These are phyloP conservation scores for Pseudorasbora parva DNA, from an alignment of 2,113 vertebrate genomes.

Conservation along the genomic window DNA sequence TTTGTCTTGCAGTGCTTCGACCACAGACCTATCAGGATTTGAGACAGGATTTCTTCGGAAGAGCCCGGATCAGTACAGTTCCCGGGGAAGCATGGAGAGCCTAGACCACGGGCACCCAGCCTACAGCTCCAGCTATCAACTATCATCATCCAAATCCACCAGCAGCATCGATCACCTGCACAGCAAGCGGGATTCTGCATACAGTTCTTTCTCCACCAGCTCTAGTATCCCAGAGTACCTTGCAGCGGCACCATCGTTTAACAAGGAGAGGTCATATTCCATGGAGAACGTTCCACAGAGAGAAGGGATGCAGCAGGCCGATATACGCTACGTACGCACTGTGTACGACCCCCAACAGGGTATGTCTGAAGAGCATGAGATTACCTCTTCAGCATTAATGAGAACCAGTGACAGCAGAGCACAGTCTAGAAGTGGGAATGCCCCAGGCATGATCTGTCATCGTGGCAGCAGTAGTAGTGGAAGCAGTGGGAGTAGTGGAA, in stretches of 20 bases:
- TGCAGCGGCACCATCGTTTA: conserved; percentile 60
- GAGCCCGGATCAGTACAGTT: conserved; percentile 95
- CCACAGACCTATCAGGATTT: conserved; percentile 86
- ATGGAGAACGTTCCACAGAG: conserved; percentile 75
- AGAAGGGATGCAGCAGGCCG: conserved; percentile 83
- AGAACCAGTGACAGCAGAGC: conserved; percentile 62
- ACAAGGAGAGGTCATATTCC: conserved; percentile 83
- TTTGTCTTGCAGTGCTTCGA: conserved; percentile 81
- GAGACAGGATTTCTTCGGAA: conserved; percentile 86
- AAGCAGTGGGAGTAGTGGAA: conserved; percentile 61
- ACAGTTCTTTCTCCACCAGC: conserved; percentile 95
- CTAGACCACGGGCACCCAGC: conserved; percentile 82
- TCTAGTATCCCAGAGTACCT: conserved; percentile 92
- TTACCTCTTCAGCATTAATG: conserved; percentile 73
- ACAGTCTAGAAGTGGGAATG: conserved; percentile 43
- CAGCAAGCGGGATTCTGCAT: conserved; percentile 95
- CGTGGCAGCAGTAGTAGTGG: conserved; percentile 55
- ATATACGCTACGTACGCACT: conserved; percentile 83
- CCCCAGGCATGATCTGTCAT: conserved; percentile 64
- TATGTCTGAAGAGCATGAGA: conserved; percentile 83
- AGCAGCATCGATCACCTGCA: conserved; percentile 94
- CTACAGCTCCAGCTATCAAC: conserved; percentile 87
- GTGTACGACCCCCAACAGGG: conserved; percentile 82
- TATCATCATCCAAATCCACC: conserved; percentile 90
- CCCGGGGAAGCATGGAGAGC: conserved; percentile 95